Percentiles rank a stretch among this genome's conserved stretches.
phyloP scores from a whole-genome alignment of 2,797 vertebrate species.

The Acanthopagrus latus region DNA sequence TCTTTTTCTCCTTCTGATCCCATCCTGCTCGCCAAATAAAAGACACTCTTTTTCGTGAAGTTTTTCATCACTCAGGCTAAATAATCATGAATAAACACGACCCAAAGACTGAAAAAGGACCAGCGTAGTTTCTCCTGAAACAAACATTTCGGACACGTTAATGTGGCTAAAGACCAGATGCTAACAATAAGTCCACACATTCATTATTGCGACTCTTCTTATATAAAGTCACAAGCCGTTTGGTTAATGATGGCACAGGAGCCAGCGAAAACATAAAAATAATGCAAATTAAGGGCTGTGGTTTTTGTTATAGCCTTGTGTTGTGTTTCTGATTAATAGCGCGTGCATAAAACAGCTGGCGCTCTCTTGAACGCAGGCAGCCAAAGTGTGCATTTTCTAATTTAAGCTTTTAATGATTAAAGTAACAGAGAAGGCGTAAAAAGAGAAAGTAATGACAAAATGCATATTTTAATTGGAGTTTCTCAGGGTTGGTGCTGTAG shows the following conservation, averaged over 20 bases:
- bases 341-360: constrained; percentile 41
- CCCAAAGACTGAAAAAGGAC: background rate
- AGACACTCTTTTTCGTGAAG: background rate
- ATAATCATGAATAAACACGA: background rate
- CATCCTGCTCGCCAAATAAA: background rate
- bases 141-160: constrained; percentile 8
- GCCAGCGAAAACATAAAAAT: constrained; percentile 27
- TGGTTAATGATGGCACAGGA: constrained; percentile 22
- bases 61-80: background rate
- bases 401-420: constrained; percentile 15
- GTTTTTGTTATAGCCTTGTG: constrained; percentile 37
- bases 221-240: constrained; percentile 8
- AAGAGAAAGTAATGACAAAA: constrained; percentile 12
- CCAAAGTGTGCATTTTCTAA: constrained; percentile 16
- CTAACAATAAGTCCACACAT: background rate
- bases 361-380: constrained; percentile 13
- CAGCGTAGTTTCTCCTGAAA: background rate
- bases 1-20: constrained; percentile 4
- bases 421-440: constrained; percentile 8
- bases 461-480: constrained; percentile 30
- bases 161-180: constrained; percentile 5
- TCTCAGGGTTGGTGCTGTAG: background rate
- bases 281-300: constrained; percentile 34
- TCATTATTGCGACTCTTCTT: constrained; percentile 13
- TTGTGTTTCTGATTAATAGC: constrained; percentile 48